Base-by-base conservation (phyloP, 2,113 vertebrate genomes). In the Megalops atlanticus region DNA sequence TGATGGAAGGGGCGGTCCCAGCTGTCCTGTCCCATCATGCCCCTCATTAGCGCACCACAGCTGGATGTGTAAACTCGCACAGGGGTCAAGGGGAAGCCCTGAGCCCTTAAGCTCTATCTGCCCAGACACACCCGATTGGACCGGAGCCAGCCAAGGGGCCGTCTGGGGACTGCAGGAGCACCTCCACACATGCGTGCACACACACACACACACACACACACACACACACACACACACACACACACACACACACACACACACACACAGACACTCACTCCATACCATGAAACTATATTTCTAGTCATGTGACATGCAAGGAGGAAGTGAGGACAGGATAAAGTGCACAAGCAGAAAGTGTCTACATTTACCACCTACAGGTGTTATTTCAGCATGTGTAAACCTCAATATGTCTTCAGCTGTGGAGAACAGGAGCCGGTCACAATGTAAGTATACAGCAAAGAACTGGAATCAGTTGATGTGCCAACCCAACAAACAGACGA, bases 41-140 rank as follows among this genome's bases (percentile, higher is more conserved):
- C 77, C 36, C 36, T 79, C 36, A 69, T 40, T 79, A 79, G 39
- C 21, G 8, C 21, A 70, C 41, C 21, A 18, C 21, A 69, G 77
- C 77, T 79, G 77, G 36, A 36, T 79, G 52, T 24, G 35, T 21
- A 43, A 38, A 78, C 47, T 14, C 47, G 38, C 52, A 14, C 2
- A 38, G 35, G 24, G 77, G 77, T 79, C 54, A 77, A 31, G 41
- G 49, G 74, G 45, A 43, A 77, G 76, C 76, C 76, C 43, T 16
- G 27, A 54, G 76, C 31, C 45, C 52, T 77, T 77, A 47, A 49
- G 41, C 21, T 52, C 27, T 52, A 77, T 45, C 31, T 77, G 76
- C 45, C 49, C 76, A 77, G 76, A 54, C 76, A 77, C 24, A 27
- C n/a, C n/a, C 8, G 58, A 64, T 31, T 64, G 58, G 31, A 24